Percentiles rank a stretch among this genome's conserved stretches.
Conservation (phyloP, 1,140 invertebrate species). For the Magallana ariakensis region DNA sequence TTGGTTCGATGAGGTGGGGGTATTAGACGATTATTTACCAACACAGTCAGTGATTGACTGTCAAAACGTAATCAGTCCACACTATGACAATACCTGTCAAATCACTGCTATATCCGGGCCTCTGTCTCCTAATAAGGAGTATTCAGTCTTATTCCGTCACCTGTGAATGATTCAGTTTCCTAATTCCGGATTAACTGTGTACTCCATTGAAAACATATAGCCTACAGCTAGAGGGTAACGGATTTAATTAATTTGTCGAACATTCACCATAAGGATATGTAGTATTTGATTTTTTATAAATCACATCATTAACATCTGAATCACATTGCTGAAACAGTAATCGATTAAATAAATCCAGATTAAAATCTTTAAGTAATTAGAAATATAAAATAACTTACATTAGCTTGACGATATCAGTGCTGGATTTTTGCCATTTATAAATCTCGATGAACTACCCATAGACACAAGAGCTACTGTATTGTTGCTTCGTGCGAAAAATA, state of each 20-base stretch:
- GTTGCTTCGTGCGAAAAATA: background rate
- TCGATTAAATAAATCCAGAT: too few species aligned
- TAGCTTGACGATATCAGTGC: too few species aligned
- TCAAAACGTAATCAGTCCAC: background rate
- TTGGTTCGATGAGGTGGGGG: background rate
- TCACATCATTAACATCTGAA: too few species aligned
- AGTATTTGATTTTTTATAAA: background rate
- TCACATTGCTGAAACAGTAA: too few species aligned
- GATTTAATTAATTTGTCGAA: conserved; percentile 14
- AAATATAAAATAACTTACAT: too few species aligned
- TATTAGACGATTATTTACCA: background rate
- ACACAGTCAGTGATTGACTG: background rate
- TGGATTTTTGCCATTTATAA: too few species aligned
- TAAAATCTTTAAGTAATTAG: too few species aligned
- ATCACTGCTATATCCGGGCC: background rate
- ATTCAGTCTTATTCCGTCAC: background rate
- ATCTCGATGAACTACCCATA: too few species aligned
- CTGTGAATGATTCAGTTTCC: background rate
- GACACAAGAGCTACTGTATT: too few species aligned
- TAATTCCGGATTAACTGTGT: background rate
- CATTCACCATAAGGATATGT: background rate
- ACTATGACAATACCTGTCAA: background rate
- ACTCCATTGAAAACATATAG: background rate
- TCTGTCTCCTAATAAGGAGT: conserved; percentile 13
- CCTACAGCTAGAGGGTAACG: background rate